Evolutionary conservation across 2,797 vertebrate genomes (phyloP).

Genomic region (Picus viridis): DNA sequence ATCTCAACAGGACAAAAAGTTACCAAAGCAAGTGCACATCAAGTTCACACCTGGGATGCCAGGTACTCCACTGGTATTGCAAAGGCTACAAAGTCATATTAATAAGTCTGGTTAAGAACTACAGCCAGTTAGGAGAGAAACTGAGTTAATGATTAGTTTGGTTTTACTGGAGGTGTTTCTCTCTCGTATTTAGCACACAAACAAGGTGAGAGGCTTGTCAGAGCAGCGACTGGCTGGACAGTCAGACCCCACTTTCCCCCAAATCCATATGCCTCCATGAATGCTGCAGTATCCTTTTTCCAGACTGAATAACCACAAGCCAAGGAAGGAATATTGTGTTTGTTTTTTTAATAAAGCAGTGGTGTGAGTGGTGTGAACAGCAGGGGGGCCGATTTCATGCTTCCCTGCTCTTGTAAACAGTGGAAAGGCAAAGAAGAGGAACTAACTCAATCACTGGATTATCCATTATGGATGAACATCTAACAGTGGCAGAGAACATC

Average conservation of each 20-base stretch:
- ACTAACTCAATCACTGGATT: constrained; percentile 58
- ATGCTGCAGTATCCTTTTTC: constrained; percentile 77
- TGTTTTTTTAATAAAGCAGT: constrained; percentile 57
- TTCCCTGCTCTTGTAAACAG: constrained; percentile 64
- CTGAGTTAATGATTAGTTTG: constrained; percentile 75
- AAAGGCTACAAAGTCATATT: constrained; percentile 46
- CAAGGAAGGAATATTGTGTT: constrained; percentile 38
- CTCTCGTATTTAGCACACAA: constrained; percentile 49
- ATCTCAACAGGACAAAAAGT: constrained; percentile 31
- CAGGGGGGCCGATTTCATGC: constrained; percentile 39
- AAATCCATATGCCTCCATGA: not conserved
- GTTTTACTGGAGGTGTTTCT: constrained; percentile 46
- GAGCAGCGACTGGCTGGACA: not conserved
- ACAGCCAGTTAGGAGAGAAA: constrained; percentile 59
- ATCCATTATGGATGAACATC: constrained; percentile 67
- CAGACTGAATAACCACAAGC: constrained; percentile 75
- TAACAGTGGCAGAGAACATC: not conserved
- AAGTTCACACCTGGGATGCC: constrained; percentile 1
- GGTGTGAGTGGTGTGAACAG: constrained; percentile 39
- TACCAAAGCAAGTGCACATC: constrained; percentile 44
- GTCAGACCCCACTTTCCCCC: constrained; percentile 17
- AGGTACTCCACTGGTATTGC: constrained; percentile 26
- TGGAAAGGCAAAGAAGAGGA: constrained; percentile 51
- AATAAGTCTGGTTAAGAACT: constrained; percentile 67
- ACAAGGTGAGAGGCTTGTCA: constrained; percentile 31